Conservation (phyloP, 1,140 invertebrate species). For the Penaeus japonicus region DNA sequence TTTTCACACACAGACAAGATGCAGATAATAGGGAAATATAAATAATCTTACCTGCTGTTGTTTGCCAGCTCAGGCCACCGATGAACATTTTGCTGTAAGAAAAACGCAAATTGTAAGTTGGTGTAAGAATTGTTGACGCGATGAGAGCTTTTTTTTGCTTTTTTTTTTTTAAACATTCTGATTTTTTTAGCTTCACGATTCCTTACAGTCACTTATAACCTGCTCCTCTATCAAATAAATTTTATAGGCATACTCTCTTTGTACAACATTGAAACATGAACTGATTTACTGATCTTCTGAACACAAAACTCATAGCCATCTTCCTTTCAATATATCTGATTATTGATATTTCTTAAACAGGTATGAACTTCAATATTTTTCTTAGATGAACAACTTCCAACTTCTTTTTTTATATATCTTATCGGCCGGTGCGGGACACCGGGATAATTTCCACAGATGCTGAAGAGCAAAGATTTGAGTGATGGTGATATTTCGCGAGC, state of each 20-base stretch:
- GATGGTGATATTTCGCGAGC: neutral
- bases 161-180: neutral
- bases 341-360: too few relatives aligned
- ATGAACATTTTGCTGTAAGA: conserved; percentile 99
- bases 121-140: too few relatives aligned
- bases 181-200: neutral
- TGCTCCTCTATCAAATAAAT: too few relatives aligned
- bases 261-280: too few relatives aligned
- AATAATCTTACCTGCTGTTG: conserved; percentile 89
- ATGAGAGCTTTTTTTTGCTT: neutral
- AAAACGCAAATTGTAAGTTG: conserved; percentile 66
- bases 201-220: neutral
- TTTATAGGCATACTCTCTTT: neutral
- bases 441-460: neutral
- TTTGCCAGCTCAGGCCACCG: conserved; percentile 99
- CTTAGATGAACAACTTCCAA: too few relatives aligned
- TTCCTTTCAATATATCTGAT: too few relatives aligned
- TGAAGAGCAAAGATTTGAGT: neutral
- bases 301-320: too few relatives aligned
- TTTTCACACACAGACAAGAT: too few relatives aligned
- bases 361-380: too few relatives aligned
- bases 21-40: too few relatives aligned
- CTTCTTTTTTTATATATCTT: too few relatives aligned
- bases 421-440: neutral
- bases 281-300: too few relatives aligned